Evolutionary conservation across 1,140 invertebrate species (phyloP), one percentile per base, ranked within the genome.

Genomic region (Littorina saxatilis): DNA sequence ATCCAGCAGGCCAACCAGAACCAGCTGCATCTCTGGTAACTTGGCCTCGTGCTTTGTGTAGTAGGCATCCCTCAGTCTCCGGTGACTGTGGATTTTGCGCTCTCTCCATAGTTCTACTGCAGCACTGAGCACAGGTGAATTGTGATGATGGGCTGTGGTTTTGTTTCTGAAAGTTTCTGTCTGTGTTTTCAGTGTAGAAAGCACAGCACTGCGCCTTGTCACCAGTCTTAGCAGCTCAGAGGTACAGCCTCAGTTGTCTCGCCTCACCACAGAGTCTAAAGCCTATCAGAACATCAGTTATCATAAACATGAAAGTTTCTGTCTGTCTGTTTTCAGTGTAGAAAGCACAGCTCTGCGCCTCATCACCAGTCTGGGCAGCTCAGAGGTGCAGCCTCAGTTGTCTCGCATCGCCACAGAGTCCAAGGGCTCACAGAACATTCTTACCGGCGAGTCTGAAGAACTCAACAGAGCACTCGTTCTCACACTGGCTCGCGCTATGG

Each of bases 401-500:
- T 98, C 97, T 0, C 93, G 97, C 35, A 96, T 97, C 85, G 94
- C 97, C 1, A 96, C 95, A 55, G 97, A 99, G 87, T 96, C 96
- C 0, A 99, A 98, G 91, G 95, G 96, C 0, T 84, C 87, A 47
- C 73, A 82, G 61, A 75, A 86, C 20, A 94, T 98, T 2, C 95
- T 98, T 0, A 98, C 97, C 0, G 95, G 95, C 0, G 98, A 99
- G 91, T 99, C 97, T 0, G 98, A 99, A 92, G 98, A 99, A 91
- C 92, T 99, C 0, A 99, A 99, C 90, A 93, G 97, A 83, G 96
- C 96, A 0, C 93, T 99, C 0, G 97, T 99, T 0, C 93, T 99
- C 1, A 98, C 97, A 0, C 91, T 99, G n/a, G 98, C 98, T 0
- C 93, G 98, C 81, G 96, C 98, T 0, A 97, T 99, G 93, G 97